Conservation (phyloP, 2,113 vertebrate species). For the Leptosomus discolor region DNA sequence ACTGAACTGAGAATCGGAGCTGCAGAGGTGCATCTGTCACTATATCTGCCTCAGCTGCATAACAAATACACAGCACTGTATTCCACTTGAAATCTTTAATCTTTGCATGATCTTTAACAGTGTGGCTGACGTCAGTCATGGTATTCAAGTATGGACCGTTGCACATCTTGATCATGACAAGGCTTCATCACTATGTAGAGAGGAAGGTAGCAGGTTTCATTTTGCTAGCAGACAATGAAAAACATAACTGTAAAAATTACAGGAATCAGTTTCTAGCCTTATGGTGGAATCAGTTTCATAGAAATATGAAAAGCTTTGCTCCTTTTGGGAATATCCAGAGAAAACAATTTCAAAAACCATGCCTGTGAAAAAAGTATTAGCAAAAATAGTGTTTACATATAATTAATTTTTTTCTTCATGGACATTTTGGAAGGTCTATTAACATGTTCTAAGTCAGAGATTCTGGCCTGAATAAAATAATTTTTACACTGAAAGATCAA, state of each 20-base stretch:
- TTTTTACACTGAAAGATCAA: not conserved
- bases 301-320: not conserved
- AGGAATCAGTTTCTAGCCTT: not conserved
- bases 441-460: not conserved
- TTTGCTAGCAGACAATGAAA: not conserved
- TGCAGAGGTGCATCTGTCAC: not conserved
- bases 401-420: not conserved
- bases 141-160: not conserved
- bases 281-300: not conserved
- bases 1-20: not conserved
- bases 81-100: not conserved
- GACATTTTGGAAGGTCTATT: not conserved
- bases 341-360: not conserved
- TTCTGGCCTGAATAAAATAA: not conserved
- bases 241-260: not conserved
- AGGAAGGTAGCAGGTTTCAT: not conserved
- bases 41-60: not conserved
- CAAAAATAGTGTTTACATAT: not conserved
- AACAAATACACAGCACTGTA: not conserved
- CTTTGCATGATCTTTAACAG: not conserved
- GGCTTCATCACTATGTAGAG: not conserved
- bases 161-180: not conserved
- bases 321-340: not conserved
- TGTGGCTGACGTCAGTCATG: not conserved
- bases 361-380: not conserved